Percentiles rank a stretch among this genome's conserved stretches.
Conservation (phyloP, 2,888 invertebrate genomes). For the Macrostomum cliftonense region DNA sequence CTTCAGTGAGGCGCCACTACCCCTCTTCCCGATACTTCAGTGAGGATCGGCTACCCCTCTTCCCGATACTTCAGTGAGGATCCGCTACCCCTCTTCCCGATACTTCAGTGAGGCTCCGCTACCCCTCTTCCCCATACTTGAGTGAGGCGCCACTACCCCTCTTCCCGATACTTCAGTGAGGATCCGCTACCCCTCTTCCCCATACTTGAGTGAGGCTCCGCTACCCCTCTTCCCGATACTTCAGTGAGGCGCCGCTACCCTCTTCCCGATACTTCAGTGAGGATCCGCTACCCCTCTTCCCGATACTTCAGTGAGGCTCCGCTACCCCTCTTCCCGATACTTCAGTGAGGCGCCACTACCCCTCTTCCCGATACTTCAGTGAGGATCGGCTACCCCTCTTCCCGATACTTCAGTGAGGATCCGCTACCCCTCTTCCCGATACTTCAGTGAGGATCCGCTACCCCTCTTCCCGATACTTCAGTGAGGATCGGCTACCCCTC, state of each 20-base stretch:
- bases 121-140: not conserved
- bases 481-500: not conserved
- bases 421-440: not conserved
- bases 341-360: not conserved
- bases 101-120: not conserved
- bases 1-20: conserved; percentile 1
- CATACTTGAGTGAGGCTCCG: not conserved
- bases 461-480: not conserved
- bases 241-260: conserved; percentile 1
- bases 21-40: not conserved
- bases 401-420: not conserved
- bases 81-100: not conserved
- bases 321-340: not conserved
- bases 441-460: conserved; percentile 2
- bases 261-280: not conserved
- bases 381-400: not conserved
- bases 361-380: not conserved
- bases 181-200: not conserved
- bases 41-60: not conserved
- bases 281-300: not conserved
- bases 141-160: not conserved
- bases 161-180: not conserved
- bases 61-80: not conserved
- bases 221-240: not conserved
- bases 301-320: not conserved